Conservation (phyloP, 2,888 invertebrate species). For the Nematopogon swammerdamellus region DNA sequence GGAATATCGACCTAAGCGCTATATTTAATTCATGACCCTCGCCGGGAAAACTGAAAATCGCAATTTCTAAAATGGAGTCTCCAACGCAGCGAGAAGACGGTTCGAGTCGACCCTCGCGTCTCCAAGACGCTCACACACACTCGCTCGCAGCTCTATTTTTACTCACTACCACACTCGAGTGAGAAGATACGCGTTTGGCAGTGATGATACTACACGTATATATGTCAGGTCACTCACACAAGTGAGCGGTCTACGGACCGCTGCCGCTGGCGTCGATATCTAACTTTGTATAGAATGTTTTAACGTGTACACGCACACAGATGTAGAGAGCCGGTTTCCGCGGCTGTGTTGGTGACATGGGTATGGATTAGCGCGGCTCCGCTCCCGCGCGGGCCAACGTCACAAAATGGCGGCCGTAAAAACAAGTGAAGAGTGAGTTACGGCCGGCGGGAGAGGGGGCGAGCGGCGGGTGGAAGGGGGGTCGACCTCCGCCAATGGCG, state of each 20-base stretch:
- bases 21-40: not conserved
- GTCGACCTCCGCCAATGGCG: slow-evolving; percentile 32
- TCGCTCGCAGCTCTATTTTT: not conserved
- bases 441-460: slow-evolving; percentile 23
- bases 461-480: slow-evolving; percentile 18
- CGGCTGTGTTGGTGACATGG: slow-evolving; percentile 7
- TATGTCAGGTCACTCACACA: slow-evolving; percentile 39
- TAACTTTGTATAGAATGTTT: not conserved
- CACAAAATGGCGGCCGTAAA: slow-evolving; percentile 57
- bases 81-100: no score
- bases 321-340: not conserved
- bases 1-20: not conserved
- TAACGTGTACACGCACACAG: slow-evolving; percentile 4
- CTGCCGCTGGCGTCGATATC: not conserved
- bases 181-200: not conserved
- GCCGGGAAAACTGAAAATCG: slow-evolving; percentile 3
- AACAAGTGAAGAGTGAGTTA: slow-evolving; percentile 58
- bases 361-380: slow-evolving; percentile 38
- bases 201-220: no score
- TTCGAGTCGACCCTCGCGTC: not conserved
- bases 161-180: not conserved
- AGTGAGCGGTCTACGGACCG: slow-evolving; percentile 8
- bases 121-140: not conserved
- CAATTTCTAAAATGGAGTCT: slow-evolving; percentile 6
- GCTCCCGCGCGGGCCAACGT: slow-evolving; percentile 48